Percentiles rank a stretch among this genome's conserved stretches.
Conservation (phyloP, 2,113 vertebrate genomes). For the Trichechus manatus region DNA sequence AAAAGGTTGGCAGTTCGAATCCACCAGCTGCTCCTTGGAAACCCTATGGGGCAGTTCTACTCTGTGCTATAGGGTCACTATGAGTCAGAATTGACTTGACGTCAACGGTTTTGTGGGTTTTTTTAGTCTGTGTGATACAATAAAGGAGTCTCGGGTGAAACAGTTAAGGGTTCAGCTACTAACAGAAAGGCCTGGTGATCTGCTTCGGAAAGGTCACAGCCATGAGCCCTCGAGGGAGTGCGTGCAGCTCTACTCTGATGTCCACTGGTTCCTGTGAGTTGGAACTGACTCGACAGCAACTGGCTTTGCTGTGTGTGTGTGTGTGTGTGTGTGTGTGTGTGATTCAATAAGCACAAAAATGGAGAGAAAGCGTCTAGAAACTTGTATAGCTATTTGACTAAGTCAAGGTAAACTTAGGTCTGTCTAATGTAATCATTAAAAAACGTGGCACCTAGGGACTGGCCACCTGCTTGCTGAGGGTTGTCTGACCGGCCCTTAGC, state of each 20-base stretch:
- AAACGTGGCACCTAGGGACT: not conserved
- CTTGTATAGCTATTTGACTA: not conserved
- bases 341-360: not conserved
- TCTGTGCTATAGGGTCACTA: no score
- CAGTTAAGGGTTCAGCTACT: not conserved
- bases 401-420: not conserved
- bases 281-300: not conserved
- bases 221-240: not conserved
- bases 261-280: not conserved
- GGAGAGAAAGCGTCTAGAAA: not conserved
- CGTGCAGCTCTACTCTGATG: not conserved
- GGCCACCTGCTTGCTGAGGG: not conserved
- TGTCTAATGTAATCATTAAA: not conserved
- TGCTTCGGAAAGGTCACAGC: not conserved
- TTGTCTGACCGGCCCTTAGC: not conserved
- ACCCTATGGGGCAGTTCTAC: no score
- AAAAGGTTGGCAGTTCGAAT: no score
- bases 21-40: no score
- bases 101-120: no score
- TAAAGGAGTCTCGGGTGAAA: not conserved
- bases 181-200: not conserved
- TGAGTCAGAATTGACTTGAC: no score
- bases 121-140: not conserved
- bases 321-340: not conserved
- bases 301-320: not conserved